phyloP scores from a whole-genome alignment of 2,113 vertebrate genomes.

The Coptodon rendalli region DNA sequence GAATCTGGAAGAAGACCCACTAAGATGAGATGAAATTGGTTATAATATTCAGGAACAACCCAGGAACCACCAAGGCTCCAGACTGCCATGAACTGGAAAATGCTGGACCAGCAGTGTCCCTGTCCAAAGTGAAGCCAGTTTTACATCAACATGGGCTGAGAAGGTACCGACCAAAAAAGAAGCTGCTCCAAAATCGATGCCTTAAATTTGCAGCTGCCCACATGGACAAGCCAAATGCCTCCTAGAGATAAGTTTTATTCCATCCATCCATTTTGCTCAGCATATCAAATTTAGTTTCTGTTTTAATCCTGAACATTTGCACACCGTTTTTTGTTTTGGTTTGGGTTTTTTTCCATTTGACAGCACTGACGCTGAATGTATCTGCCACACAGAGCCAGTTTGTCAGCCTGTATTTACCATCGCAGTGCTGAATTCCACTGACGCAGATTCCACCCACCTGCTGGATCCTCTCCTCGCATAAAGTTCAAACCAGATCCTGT shows the following conservation, averaged over 20 bases:
- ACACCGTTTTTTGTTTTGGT: not conserved
- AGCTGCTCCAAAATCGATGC: not conserved
- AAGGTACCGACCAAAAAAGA: not conserved
- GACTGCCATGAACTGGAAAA: not conserved
- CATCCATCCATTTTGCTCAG: not conserved
- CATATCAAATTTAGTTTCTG: not conserved
- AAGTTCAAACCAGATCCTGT: constrained; percentile 78
- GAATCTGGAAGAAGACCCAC: not conserved
- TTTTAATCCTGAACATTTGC: not conserved
- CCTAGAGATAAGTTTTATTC: not conserved
- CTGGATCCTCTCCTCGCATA: constrained; percentile 74
- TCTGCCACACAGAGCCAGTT: not conserved
- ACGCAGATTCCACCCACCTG: constrained; percentile 57
- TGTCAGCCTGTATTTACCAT: not conserved
- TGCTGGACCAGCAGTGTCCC: not conserved
- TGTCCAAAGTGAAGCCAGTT: not conserved
- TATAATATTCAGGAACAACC: not conserved
- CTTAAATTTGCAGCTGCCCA: not conserved
- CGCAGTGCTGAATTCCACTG: not conserved
- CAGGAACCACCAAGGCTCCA: not conserved
- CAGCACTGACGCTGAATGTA: not conserved
- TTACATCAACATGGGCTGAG: not conserved
- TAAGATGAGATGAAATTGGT: not conserved
- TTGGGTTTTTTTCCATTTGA: not conserved
- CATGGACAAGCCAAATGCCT: not conserved